Percentiles rank a stretch among this genome's conserved stretches.
phyloP scores from a whole-genome alignment of 2,797 vertebrate species.

The Heterohyrax brucei region DNA sequence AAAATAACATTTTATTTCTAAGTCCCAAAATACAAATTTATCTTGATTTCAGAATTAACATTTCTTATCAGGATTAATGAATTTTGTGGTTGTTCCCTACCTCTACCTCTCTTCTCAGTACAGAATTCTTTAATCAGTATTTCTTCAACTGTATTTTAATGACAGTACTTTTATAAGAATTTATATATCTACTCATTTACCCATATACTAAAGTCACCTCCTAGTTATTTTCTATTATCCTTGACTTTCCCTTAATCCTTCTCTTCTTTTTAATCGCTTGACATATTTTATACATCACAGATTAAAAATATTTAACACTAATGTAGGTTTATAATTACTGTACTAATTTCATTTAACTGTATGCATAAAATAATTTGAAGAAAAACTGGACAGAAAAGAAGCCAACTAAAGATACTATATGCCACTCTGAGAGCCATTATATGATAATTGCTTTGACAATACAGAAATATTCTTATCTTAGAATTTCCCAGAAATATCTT shows the following conservation, averaged over 20 bases:
- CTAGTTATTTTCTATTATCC: constrained; percentile 27
- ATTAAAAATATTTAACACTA: constrained; percentile 12
- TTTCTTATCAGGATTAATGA: constrained; percentile 21
- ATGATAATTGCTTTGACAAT: background rate
- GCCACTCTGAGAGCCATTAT: background rate
- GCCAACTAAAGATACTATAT: background rate
- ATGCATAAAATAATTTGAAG: constrained; percentile 9
- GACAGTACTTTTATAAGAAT: background rate
- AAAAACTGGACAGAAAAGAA: constrained; percentile 39
- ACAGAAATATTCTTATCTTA: constrained; percentile 43
- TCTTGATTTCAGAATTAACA: background rate
- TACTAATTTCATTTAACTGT: background rate
- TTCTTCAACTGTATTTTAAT: background rate
- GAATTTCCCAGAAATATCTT: background rate
- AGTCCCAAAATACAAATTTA: background rate
- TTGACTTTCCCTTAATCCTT: background rate
- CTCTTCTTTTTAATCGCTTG: constrained; percentile 2
- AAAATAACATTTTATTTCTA: constrained; percentile 64
- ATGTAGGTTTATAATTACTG: background rate
- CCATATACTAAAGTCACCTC: background rate
- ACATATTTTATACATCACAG: background rate
- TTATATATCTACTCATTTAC: background rate
- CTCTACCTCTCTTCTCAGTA: background rate
- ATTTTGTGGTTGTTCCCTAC: background rate
- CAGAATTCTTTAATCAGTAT: background rate